Evolutionary conservation across 2,888 invertebrate species (phyloP), one percentile per base, ranked within the genome.

Genomic region (Rutpela maculata): DNA sequence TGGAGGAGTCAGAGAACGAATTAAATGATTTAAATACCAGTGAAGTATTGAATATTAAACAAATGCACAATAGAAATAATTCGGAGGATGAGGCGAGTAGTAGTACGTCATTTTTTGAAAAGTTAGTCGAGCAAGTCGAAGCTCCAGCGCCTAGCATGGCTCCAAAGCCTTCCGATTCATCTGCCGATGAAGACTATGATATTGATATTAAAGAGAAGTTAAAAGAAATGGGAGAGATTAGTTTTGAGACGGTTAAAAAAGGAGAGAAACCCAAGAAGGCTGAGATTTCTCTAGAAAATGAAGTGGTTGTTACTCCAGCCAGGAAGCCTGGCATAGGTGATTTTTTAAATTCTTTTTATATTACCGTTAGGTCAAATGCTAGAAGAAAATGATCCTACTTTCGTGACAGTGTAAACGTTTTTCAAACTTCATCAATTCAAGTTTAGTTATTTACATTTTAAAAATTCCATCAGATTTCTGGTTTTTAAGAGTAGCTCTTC

Each of bases 291-390:
- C 94, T 90, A 91, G 97, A 89, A 91, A 97, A 80, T 92, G 96
- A 86, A 96, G 97, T 90, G 94, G 97, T 87, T 92, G 98, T 85
- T 95, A 97, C 91, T 95, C 86, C 89, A 9, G 87, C 89, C 9
- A 89, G 88, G 77, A 90, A 89, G 80, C 81, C 85, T 65, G 86
- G 86, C 83, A 55, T 38, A 38, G 12, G 71, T 71, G 15, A 18
- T 62, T 35, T 31, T n/a, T 15, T 70, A n/a, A 19, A 69, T 17
- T 57, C n/a, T 31, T 26, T 26, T 70, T 72, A 50, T 35, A 43
- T 31, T 19, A 62, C 7, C 22, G 10, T 35, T 43, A 15, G 4
- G 12, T 43, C 12, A 12, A 12, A 43, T 4, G 43, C 9, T 35
- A 10, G 43, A 43, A 9, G 43, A 1, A 43, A 43, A n/a, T 50